Evolutionary conservation across 1,140 invertebrate species (phyloP).

Genomic region (Hycleus phaleratus): DNA sequence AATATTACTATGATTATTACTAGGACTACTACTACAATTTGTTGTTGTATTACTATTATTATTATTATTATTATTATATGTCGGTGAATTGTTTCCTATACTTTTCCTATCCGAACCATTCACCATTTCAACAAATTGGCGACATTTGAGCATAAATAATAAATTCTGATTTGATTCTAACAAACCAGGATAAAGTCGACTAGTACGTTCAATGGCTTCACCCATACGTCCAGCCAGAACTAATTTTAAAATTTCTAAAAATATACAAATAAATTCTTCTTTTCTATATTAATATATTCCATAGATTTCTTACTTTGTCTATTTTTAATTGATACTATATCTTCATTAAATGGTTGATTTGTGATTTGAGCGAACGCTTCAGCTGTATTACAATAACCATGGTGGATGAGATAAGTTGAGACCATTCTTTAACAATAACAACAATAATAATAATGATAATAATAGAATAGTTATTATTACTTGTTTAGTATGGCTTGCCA

Average conservation of each 20-base stretch:
- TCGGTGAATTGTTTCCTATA: conserved; percentile 26
- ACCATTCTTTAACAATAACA: conserved; percentile 69
- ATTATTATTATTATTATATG: conserved; percentile 28
- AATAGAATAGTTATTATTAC: conserved; percentile 43
- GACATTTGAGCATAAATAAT: conserved; percentile 89
- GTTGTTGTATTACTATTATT: conserved; percentile 39
- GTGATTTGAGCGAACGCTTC: conserved; percentile 92
- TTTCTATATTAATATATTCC: too few species aligned
- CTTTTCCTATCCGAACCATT: conserved; percentile 61
- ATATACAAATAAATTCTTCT: neutral
- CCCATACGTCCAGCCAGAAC: conserved; percentile 87
- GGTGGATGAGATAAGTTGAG: conserved; percentile 93
- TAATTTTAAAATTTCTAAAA: conserved; percentile 84
- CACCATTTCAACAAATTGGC: conserved; percentile 96
- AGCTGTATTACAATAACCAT: conserved; percentile 93
- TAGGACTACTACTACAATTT: too few species aligned
- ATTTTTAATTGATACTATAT: conserved; percentile 91
- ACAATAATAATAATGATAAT: neutral
- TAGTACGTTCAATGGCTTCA: conserved; percentile 87
- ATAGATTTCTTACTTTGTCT: conserved; percentile 74
- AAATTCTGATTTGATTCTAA: conserved; percentile 85
- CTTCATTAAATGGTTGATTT: conserved; percentile 84
- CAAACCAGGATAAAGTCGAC: conserved; percentile 81
- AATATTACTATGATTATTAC: conserved; percentile 33
- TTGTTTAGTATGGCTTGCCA: conserved; percentile 87